Base-by-base conservation (phyloP, 2,888 invertebrate genomes). In the Andricus quercusramuli region DNA sequence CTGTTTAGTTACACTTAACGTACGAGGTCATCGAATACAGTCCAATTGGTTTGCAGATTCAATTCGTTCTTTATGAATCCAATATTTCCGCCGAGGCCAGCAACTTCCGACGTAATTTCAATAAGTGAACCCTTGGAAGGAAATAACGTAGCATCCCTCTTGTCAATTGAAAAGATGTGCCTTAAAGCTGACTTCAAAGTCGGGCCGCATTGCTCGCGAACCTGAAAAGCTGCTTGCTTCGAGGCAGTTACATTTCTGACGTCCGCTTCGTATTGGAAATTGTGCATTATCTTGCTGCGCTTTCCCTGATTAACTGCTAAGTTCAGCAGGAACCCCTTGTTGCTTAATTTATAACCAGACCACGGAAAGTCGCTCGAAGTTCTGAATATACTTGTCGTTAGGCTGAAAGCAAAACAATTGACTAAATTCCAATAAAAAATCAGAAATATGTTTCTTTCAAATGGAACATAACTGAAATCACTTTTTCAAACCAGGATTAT, bases 11-110 rank as follows among this genome's bases (percentile, higher is more conserved):
- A 41, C 59, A 62, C 3, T 66, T 25, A 47, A 62, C 94, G 93
- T 91, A 95, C 95, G 85, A 94, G 90, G 87, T 94, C 95, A 81
- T 94, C 94, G 80, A 95, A 93, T 0, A 97, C 92, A 0, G 95
- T 94, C 88, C 95, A 93, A 92, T 96, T 96, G 29, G 94, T 93
- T 93, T 98, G 97, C 29, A 96, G 92, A 86, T 95, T 95, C 13
- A 96, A 91, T 86, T 98, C 98, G 85, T 96, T 97, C 93, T 97
- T 97, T 44, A 98, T 91, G 92, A 98, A 98, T 22, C 97, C 96
- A n/a, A 98, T 95, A 91, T 98, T 97, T 3, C 99, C 99, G 15
- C 99, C 98, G 9, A 98, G 91, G 0, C 98, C 96, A 41, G 98
- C 98, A 88, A 97, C 94, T 93, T 99, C 99, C 87, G 97, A 95